These are phyloP conservation scores for Suillia variegata DNA, from an alignment of 2,888 invertebrate genomes.

Conservation along the genomic window DNA sequence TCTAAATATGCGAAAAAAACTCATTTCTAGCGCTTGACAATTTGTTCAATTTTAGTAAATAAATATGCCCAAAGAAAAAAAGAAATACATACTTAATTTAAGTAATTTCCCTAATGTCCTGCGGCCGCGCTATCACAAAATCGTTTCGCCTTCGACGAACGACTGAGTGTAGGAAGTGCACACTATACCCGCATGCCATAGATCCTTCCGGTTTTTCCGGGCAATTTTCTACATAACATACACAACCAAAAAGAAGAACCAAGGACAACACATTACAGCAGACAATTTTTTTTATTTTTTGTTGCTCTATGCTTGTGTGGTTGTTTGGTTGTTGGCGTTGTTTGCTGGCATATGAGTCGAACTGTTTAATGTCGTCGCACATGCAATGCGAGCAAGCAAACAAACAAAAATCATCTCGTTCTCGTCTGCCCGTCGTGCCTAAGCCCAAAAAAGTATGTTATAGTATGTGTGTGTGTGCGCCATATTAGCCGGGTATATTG, in stretches of 20 bases:
- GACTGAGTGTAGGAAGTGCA: constrained; percentile 9
- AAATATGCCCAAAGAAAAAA: no score
- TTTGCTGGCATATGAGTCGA: no score
- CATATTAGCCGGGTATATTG: constrained; percentile 40
- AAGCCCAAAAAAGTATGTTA: no score
- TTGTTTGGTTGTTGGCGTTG: neutral
- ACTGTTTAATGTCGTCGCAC: neutral
- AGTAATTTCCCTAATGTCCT: constrained; percentile 53
- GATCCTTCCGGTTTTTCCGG: constrained; percentile 17
- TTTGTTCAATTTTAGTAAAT: no score
- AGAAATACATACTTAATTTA: constrained; percentile 43
- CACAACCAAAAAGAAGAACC: no score
- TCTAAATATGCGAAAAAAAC: no score
- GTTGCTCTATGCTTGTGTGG: neutral
- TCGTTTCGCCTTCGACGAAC: constrained; percentile 4
- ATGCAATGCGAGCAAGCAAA: no score
- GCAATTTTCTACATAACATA: neutral
- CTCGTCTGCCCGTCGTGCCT: no score
- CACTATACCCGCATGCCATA: constrained; percentile 18
- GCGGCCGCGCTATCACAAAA: constrained; percentile 24
- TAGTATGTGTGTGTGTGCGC: no score
- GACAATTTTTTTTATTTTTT: neutral
- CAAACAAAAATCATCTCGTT: no score
- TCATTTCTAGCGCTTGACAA: no score
- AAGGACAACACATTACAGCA: neutral